Evolutionary conservation across 1,140 invertebrate genomes (phyloP).

Genomic region (Zophobas morio): DNA sequence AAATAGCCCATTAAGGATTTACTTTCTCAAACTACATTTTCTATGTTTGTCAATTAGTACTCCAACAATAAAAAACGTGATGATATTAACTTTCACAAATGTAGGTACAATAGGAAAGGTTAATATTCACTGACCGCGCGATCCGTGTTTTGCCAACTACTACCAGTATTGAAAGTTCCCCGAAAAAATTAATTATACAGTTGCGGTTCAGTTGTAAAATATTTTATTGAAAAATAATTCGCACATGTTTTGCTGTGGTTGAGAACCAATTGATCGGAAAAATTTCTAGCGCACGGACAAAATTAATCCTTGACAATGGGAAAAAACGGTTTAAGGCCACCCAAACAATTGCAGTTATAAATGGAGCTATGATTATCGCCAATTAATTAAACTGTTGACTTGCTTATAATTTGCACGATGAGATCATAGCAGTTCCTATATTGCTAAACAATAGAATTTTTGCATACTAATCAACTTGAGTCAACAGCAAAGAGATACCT

Average conservation of each 20-base stretch:
- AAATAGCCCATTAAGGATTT: background rate
- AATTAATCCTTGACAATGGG: background rate
- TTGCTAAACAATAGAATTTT: too few species aligned
- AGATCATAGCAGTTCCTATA: too few species aligned
- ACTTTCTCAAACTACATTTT: background rate
- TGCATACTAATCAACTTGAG: too few species aligned
- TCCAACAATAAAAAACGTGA: slow-evolving; percentile 10
- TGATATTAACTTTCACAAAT: slow-evolving; percentile 5
- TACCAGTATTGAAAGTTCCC: slow-evolving; percentile 4
- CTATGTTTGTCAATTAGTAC: slow-evolving; percentile 9
- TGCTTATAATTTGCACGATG: too few species aligned
- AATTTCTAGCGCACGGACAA: background rate
- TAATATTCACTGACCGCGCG: background rate
- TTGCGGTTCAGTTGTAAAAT: background rate
- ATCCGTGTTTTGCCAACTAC: background rate
- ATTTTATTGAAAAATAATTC: background rate
- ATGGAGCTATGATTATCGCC: too few species aligned
- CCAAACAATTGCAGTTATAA: background rate
- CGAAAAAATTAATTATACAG: slow-evolving; percentile 2
- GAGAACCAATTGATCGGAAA: background rate
- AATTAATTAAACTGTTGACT: too few species aligned
- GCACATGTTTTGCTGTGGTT: slow-evolving; percentile 2
- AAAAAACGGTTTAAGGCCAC: background rate
- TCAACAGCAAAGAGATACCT: too few species aligned
- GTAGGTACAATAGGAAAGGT: background rate